A percentile compares a stretch with the other conserved stretches of the same genome.
Evolutionary conservation across 2,113 vertebrate genomes (phyloP).

Genomic region (Erpornis zantholeuca): DNA sequence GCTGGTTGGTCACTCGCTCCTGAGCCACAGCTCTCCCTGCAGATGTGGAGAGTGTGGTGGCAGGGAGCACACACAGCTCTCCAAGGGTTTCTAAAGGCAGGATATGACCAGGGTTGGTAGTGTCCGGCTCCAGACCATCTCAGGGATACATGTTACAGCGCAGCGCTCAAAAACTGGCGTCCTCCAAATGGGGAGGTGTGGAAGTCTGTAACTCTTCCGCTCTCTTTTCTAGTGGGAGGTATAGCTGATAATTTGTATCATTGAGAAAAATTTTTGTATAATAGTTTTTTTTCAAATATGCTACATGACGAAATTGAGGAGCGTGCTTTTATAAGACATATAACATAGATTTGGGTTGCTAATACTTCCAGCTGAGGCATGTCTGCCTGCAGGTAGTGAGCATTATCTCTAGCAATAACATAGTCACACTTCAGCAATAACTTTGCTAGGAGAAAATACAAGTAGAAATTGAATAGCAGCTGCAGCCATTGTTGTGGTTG

Average conservation of each 20-base stretch:
- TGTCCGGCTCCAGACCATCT: background rate
- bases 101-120: accelerated
- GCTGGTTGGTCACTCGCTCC: accelerated
- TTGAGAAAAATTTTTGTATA: background rate
- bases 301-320: background rate
- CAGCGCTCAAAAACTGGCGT: background rate
- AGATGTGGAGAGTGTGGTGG: background rate
- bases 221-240: background rate
- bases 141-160: accelerated
- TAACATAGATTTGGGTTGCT: background rate
- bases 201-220: background rate
- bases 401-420: background rate
- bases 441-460: background rate
- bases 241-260: background rate
- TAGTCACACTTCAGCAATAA: background rate
- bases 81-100: accelerated
- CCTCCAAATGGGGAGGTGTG: background rate
- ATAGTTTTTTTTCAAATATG: background rate
- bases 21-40: accelerated
- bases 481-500: background rate
- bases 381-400: background rate
- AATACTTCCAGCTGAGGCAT: background rate
- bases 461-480: background rate
- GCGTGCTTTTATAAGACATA: background rate
- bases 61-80: accelerated